Base-by-base conservation (phyloP, 2,888 invertebrate genomes). In the Arctia plantaginis region DNA sequence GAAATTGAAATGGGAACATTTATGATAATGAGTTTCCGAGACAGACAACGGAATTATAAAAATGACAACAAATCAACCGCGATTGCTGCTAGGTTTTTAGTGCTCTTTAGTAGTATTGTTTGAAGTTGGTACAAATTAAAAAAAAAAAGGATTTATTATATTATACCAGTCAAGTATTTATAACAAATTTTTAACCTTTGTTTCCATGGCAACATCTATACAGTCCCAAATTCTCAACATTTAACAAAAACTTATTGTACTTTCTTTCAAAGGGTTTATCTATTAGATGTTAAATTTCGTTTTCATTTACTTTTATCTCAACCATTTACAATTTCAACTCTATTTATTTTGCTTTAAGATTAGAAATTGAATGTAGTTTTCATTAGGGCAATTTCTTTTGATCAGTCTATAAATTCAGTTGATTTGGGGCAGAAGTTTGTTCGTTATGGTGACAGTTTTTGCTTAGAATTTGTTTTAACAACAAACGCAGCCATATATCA, bases 341-440 rank as follows among this genome's bases (percentile, higher is more conserved):
- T 81, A 77, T 68, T 0, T 0, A 0, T 0, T 0, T 0, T 0
- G 0, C 0, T 0, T 0, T 79, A 79, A 69, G 72, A 79, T 76
- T 70, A 10, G 62, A 71, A 75, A 67, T 81, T 8, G 35, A 44
- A 68, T 35, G 41, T 47, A 47, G 20, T 47, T 23, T 74, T 59
- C 62, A 75, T 20, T 77, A 68, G 71, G 71, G 80, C 79, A 78
- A 82, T 82, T 84, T 82, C 84, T 82, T 85, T 83, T 85, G 85
- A 85, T 85, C 84, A 82, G 80, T 76, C 81, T 80, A 85, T 85
- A 85, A 83, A 85, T 85, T 82, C 65, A 67, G 77, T 41, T 80
- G 78, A 79, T 81, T 84, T 82, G 77, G 79, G 78, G 69, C 76
- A 77, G 69, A 82, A 84, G 78, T 83, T 85, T 62, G 80, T 80